Conservation (phyloP, 2,797 vertebrate species). For the Myotis myotis region DNA sequence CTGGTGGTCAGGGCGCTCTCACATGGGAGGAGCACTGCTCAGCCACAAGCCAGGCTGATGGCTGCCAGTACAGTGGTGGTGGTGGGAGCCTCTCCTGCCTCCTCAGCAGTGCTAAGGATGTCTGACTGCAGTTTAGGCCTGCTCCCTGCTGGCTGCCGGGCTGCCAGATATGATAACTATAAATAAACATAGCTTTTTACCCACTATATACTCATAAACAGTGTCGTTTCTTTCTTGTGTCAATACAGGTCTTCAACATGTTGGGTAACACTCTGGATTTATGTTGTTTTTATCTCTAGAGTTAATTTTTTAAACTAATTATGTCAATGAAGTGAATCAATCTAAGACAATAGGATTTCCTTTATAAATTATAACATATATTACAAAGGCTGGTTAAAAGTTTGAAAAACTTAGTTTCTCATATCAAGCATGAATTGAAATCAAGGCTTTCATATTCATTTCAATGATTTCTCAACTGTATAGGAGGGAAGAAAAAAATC, state of each 20-base stretch:
- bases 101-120: too few species aligned
- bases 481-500: not conserved
- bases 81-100: too few species aligned
- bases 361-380: not conserved
- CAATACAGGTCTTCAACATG: not conserved
- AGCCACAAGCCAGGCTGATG: too few species aligned
- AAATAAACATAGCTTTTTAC: not conserved
- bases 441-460: not conserved
- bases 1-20: too few species aligned
- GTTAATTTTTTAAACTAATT: constrained; percentile 6
- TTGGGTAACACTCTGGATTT: not conserved
- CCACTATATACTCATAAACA: not conserved
- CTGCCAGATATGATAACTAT: not conserved
- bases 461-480: not conserved
- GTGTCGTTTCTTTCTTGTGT: not conserved
- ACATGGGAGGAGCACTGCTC: too few species aligned
- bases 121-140: too few species aligned
- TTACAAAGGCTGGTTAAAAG: not conserved
- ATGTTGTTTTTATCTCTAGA: not conserved
- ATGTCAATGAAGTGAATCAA: not conserved
- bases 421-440: not conserved
- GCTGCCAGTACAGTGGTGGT: too few species aligned
- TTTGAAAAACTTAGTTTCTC: not conserved
- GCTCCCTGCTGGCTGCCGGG: too few species aligned
- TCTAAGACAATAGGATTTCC: not conserved